Evolutionary conservation across 2,888 invertebrate genomes (phyloP), one percentile per base, ranked within the genome.

Genomic region (Priocnemis perturbator): DNA sequence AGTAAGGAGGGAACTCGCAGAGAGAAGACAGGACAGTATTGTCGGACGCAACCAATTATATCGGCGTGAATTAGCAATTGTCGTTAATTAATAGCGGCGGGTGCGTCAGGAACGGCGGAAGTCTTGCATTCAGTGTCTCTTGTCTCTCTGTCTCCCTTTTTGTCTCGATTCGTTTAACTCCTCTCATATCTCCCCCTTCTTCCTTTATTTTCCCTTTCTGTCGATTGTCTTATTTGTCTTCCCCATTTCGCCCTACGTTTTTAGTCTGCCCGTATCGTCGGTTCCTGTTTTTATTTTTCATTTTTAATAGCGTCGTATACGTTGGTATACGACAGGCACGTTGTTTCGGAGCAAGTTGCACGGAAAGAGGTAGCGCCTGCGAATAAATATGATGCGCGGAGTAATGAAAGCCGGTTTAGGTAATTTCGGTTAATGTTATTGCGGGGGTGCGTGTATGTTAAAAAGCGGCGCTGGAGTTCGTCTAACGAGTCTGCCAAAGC

Each of bases 51-150:
- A 64, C 71, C 74, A 80, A 81, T 78, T 82, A 82, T 82, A 82
- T 76, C 79, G 73, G 66, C 71, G 69, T 73, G 79, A 82, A 82
- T 82, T 81, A 74, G 67, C 73, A 67, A 77, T 82, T 75, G 71
- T 23, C 68, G 76, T 83, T 82, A 82, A 82, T 82, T 80, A 80
- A 82, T 80, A 77, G 75, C 59, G 77, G 48, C 73, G 71, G 61
- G 68, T 71, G 72, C 73, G 17, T 37, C 52, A 19, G n/a, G 55
- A 55, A 26, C 23, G 21, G 7, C 23, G 21, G 7, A 26, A 55
- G 26, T 20, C 4, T 53, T 2, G 20, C 14, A 15, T 23, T 15
- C 21, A 53, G 26, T 37, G 37, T 37, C 37, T 37, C 7, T 37
- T 37, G 7, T 37, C 37, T 11, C 7, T 11, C 37, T 37, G 2